These are phyloP conservation scores for Leucoptera coffeella DNA, from an alignment of 2,888 invertebrate species.

Conservation along the genomic window DNA sequence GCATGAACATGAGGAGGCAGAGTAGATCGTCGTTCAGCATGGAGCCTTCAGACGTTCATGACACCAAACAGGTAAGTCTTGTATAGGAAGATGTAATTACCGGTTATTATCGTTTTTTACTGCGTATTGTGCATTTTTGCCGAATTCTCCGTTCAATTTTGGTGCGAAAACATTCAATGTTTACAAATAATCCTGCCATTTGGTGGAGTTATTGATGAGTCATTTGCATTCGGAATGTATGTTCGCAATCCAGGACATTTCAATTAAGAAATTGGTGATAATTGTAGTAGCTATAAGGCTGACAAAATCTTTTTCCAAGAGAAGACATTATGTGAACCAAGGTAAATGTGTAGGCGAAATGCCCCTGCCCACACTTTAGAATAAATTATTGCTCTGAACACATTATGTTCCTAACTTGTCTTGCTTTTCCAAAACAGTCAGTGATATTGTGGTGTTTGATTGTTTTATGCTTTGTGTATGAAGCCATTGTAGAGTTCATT, in stretches of 20 bases:
- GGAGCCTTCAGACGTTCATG: slow-evolving; percentile 57
- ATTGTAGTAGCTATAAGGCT: no score
- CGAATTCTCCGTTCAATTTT: neutral
- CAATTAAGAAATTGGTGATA: no score
- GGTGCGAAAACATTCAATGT: no score
- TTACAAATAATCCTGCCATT: no score
- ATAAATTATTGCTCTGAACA: slow-evolving; percentile 44
- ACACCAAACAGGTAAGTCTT: slow-evolving; percentile 58
- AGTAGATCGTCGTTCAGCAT: slow-evolving; percentile 52
- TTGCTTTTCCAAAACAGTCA: no score
- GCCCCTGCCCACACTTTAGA: slow-evolving; percentile 38
- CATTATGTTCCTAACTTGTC: slow-evolving; percentile 31
- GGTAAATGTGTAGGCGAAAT: slow-evolving; percentile 36
- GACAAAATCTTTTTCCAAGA: no score
- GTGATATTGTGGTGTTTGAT: neutral
- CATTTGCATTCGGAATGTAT: no score
- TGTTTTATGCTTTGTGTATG: neutral
- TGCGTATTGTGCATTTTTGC: neutral
- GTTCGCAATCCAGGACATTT: no score
- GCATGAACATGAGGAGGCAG: slow-evolving; percentile 41
- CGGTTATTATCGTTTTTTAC: slow-evolving; percentile 26
- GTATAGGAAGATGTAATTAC: slow-evolving; percentile 20
- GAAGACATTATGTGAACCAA: slow-evolving; percentile 27
- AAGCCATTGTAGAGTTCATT: slow-evolving; percentile 6
- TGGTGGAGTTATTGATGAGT: no score